Base-by-base conservation (phyloP, 2,113 vertebrate species). In the Choloepus hoffmanni region DNA sequence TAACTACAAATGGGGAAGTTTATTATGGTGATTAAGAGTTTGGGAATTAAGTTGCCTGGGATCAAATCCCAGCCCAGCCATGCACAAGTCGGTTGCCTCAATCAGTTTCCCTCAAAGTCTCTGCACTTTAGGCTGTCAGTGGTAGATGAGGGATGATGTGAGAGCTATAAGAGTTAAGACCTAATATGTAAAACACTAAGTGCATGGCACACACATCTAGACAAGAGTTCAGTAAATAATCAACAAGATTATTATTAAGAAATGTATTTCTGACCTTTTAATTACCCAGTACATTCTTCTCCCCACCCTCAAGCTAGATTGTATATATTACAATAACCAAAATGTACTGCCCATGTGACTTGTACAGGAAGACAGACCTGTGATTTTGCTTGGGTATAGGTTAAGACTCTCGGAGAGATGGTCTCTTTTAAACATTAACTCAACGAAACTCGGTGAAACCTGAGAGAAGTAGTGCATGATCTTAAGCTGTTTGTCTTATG, bases 401-500 rank as follows among this genome's bases (percentile, higher is more conserved):
- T 78, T 62, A 83, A 30, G 45, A 89, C 79, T 36, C 36, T 58
- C 55, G 2, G 28, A 63, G 48, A 50, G 24, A 26, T 21, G 63
- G 36, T 72, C 16, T 77, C 68, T 7, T 40, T 1, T 15, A 30
- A 90, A 89, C 16, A 60, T 58, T 86, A 78, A 94, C 63, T 94
- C 72, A 72, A 72, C 92, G 84, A 95, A 94, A 50, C 19, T 23
- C 62, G 7, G 36, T 40, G 79, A 85, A 94, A 58, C 89, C 58
- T 40, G 11, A 33, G 65, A 58, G 89, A 96, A 40, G 14, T 43
- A 74, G 67, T 0, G 8, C 26, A 2, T 43, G 40, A 45, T 53
- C 26, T 67, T 30, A 24, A 89, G 21, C 26, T 65, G 60, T 87
- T 40, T 36, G 28, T 92, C 92, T 92, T 58, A 50, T 0, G 1